Evolutionary conservation across 2,888 invertebrate genomes (phyloP), one percentile per base, ranked within the genome.

Genomic region (Teleiodes luculella): DNA sequence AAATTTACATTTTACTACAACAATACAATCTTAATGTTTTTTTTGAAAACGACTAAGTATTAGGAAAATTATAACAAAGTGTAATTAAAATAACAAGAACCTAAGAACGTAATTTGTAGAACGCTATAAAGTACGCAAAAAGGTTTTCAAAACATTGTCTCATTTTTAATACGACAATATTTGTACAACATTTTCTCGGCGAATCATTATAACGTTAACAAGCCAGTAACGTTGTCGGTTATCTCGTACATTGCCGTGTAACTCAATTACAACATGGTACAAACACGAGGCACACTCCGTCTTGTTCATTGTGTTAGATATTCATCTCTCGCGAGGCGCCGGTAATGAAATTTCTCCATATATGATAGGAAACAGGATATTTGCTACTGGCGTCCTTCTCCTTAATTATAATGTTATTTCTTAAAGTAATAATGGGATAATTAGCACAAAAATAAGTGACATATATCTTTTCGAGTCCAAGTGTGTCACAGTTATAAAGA

Each of bases 331-430:
- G 28, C 13, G 36, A 11, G 28, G 13, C 13, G 13, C 13, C 11
- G 24, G 16, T 37, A 37, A 37, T 37, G 37, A 37, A 37, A 37
- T 37, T 37, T 14, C 37, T 11, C 11, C 11, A 45, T 24, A 45
- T 45, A 45, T 45, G 45, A 45, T 45, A 45, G 45, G 13, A 13
- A 45, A 24, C 45, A 45, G 45, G 45, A 45, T 45, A 45, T 28
- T 28, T 45, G 28, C 43, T 24, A 6, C 37, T 43, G 20, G 11
- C 45, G 20, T 45, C 28, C 28, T 24, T 28, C 28, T 1, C 11
- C 2, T 20, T 45, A 45, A 45, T 45, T 45, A 45, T 24, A 24
- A 28, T 13, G 45, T 28, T 45, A 41, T 41, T 41, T 41, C 11
- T 11, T 41, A 11, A 18, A 41, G 18, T 20, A 18, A 41, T 20